phyloP scores from a whole-genome alignment of 1,140 invertebrate species.

The Drosophila setifemur region DNA sequence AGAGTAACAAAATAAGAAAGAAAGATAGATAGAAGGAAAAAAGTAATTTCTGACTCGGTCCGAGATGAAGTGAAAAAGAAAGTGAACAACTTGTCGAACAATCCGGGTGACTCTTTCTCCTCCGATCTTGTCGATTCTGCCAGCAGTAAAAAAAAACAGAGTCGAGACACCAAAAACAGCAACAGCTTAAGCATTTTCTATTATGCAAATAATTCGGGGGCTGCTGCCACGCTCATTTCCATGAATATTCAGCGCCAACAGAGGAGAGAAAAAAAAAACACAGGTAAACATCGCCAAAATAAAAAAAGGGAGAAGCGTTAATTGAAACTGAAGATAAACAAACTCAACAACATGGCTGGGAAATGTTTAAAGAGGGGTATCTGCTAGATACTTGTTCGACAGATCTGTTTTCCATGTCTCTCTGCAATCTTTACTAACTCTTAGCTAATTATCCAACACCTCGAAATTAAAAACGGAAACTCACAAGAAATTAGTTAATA shows the following conservation, averaged over 20 bases:
- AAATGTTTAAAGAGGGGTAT: neutral
- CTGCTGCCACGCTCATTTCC: constrained; percentile 11
- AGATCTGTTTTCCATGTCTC: neutral
- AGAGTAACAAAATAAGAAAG: constrained; percentile 1
- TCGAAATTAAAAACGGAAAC: too few relatives aligned
- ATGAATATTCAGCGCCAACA: constrained; percentile 29
- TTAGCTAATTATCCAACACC: too few relatives aligned
- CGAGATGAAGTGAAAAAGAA: constrained; percentile 66
- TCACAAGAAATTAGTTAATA: too few relatives aligned
- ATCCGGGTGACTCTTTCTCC: neutral
- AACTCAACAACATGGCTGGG: neutral
- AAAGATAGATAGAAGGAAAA: constrained; percentile 12
- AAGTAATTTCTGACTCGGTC: constrained; percentile 19
- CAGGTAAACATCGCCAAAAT: neutral
- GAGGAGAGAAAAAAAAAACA: too few relatives aligned
- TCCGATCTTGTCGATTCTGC: constrained; percentile 18
- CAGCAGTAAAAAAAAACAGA: constrained; percentile 19
- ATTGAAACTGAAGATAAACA: constrained; percentile 8
- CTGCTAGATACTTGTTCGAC: neutral
- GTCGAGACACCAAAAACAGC: neutral
- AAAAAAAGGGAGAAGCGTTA: constrained; percentile 1
- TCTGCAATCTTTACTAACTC: neutral
- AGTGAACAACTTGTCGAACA: constrained; percentile 49
- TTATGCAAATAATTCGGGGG: constrained; percentile 46
- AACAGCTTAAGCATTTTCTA: constrained; percentile 43